These are phyloP conservation scores for Pterostichus madidus DNA, from an alignment of 2,888 invertebrate species.

Conservation along the genomic window DNA sequence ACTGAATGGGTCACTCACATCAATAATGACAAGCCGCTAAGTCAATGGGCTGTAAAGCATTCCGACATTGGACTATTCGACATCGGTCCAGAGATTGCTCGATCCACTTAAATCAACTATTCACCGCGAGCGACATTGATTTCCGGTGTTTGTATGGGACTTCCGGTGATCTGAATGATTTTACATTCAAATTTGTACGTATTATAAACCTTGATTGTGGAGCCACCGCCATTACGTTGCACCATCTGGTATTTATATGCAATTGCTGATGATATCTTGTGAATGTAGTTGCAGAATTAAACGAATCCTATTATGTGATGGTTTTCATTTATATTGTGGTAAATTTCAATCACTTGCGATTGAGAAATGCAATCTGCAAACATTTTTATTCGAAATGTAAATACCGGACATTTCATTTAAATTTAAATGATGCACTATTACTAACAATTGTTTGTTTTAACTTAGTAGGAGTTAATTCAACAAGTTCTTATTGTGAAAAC, in stretches of 20 bases:
- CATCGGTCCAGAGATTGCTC: conserved; percentile 15
- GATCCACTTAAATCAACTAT: conserved; percentile 59
- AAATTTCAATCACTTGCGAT: conserved; percentile 34
- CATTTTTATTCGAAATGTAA: conserved; percentile 3
- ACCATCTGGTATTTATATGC: conserved; percentile 14
- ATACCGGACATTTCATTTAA: conserved; percentile 20
- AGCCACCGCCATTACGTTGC: conserved; percentile 10
- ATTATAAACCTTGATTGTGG: neutral
- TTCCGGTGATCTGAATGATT: conserved; percentile 51
- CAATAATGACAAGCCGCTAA: conserved; percentile 32
- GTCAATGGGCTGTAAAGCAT: conserved; percentile 55
- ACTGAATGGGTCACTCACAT: conserved; percentile 17
- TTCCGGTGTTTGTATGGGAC: conserved; percentile 60
- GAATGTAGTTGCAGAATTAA: neutral
- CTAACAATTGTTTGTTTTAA: neutral
- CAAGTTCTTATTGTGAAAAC: too few species aligned
- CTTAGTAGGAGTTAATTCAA: neutral
- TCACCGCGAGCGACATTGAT: conserved; percentile 58
- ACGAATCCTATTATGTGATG: conserved; percentile 15
- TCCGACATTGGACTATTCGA: neutral
- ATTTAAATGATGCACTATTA: neutral
- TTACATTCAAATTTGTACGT: conserved; percentile 51
- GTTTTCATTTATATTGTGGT: neutral
- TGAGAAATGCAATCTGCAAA: conserved; percentile 5
- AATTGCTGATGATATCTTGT: conserved; percentile 24